Conservation (phyloP, 2,888 invertebrate genomes). For the Galeruca laticollis region DNA sequence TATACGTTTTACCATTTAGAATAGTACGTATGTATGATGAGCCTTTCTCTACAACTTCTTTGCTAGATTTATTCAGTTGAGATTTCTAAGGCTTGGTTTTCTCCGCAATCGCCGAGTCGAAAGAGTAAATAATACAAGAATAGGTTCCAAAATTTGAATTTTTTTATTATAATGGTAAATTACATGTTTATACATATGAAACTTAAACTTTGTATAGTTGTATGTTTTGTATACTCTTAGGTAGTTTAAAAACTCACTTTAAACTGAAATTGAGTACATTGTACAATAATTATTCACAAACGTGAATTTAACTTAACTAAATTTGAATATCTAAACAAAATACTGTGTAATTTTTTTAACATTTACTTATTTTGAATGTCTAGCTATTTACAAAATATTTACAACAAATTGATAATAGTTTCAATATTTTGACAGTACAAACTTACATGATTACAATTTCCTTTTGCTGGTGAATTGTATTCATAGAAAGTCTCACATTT, state of each 20-base stretch:
- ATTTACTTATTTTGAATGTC: background rate
- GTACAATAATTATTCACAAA: constrained; percentile 16
- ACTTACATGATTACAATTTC: constrained; percentile 25
- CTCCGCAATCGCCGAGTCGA: too few species aligned
- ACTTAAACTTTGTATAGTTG: constrained; percentile 54
- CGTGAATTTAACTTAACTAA: constrained; percentile 14
- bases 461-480: constrained; percentile 25
- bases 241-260: constrained; percentile 46
- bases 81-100: too few species aligned
- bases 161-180: constrained; percentile 53
- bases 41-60: too few species aligned
- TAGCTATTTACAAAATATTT: constrained; percentile 7
- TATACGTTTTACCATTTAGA: too few species aligned
- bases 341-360: too few species aligned
- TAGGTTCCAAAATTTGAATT: constrained; percentile 52
- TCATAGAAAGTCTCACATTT: constrained; percentile 39
- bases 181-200: constrained; percentile 59
- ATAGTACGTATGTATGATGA: too few species aligned
- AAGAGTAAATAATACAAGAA: background rate
- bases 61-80: too few species aligned
- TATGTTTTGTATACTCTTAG: constrained; percentile 55
- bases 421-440: constrained; percentile 32
- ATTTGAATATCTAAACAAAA: background rate
- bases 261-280: constrained; percentile 29
- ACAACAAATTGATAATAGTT: background rate